Evolutionary conservation across 2,797 vertebrate genomes (phyloP), one percentile per base, ranked within the genome.

Genomic region (Acanthornis magna): DNA sequence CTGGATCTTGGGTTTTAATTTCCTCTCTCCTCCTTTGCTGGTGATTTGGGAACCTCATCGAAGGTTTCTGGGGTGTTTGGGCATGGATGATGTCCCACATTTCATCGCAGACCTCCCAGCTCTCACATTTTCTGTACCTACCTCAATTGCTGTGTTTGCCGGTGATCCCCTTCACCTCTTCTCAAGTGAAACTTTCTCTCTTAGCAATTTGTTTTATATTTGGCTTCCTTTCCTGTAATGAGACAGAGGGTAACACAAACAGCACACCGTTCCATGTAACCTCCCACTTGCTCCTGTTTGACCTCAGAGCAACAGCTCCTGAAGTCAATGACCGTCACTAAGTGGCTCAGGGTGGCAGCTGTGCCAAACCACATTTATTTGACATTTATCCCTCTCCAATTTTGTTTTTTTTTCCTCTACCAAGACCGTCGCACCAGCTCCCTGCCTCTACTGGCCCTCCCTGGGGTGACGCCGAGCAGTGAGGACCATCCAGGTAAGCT

Each of bases 381-480:
- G 84, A 87, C 27, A 36, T 13, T 66, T 42, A 21, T 79, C 38
- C 21, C 43, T 76, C 63, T 77, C 22, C 54, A 74, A 57, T 27
- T n/a, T 73, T 91, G 61, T 47, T 79, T 82, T 89, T 66, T 43
- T 22, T 84, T 93, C 42, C 90, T 92, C 71, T 58, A 63, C 77
- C 82, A 95, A 97, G 97, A 94, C 79, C 93, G 65, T 43, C 80
- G 73, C 45, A 89, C 88, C 84, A 96, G 90, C 61, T 94, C 95
- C 51, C 71, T 95, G 50, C 79, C 95, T 75, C 87, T 95, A 5
- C 80, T 47, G 2, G 82, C 12, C 2, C 85, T 92, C 17, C 54
- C 83, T 3, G 43, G 58, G 12, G 87, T 91, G 89, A 88, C n/a
- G 0, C 68, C 14, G 1, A 96, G 82, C 62, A 86, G 47, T 0